Evolutionary conservation across 1,140 invertebrate genomes (phyloP).

Genomic region (Schlechtendalia chinensis): DNA sequence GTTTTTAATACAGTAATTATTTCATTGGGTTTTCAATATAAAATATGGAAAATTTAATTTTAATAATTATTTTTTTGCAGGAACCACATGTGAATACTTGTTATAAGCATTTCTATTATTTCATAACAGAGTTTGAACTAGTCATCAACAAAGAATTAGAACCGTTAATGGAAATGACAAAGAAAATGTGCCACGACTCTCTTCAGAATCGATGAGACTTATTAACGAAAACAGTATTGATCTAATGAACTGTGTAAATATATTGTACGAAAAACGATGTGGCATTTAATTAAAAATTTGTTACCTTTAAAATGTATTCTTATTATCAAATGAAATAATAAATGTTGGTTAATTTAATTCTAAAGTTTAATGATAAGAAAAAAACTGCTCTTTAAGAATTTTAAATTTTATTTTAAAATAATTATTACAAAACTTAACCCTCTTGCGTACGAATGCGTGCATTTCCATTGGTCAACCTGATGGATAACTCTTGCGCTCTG

Average conservation of each 20-base stretch:
- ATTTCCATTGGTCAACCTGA: conserved; percentile 93
- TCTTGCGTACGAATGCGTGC: conserved; percentile 96
- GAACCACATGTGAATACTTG: conserved; percentile 95
- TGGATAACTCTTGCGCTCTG: conserved; percentile 91
- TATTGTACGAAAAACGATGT: background rate
- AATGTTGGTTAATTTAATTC: background rate
- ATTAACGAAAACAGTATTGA: background rate
- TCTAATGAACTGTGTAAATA: background rate
- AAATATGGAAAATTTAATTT: no score
- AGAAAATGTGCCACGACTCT: conserved; percentile 62
- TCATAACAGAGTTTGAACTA: conserved; percentile 85
- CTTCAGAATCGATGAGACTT: conserved; percentile 45
- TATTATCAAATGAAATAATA: conserved; percentile 16
- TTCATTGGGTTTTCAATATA: no score
- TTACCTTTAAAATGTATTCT: background rate
- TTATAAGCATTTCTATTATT: conserved; percentile 96
- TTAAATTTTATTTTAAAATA: conserved; percentile 68
- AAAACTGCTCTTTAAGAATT: background rate
- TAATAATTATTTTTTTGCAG: no score
- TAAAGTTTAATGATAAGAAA: conserved; percentile 1
- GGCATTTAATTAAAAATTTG: conserved; percentile 27
- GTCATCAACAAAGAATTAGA: conserved; percentile 84
- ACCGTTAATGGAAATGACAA: conserved; percentile 77
- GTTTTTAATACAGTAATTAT: no score
- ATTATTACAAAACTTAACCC: conserved; percentile 60